Base-by-base conservation (phyloP, 1,140 invertebrate genomes). In the Cydia strobilella region DNA sequence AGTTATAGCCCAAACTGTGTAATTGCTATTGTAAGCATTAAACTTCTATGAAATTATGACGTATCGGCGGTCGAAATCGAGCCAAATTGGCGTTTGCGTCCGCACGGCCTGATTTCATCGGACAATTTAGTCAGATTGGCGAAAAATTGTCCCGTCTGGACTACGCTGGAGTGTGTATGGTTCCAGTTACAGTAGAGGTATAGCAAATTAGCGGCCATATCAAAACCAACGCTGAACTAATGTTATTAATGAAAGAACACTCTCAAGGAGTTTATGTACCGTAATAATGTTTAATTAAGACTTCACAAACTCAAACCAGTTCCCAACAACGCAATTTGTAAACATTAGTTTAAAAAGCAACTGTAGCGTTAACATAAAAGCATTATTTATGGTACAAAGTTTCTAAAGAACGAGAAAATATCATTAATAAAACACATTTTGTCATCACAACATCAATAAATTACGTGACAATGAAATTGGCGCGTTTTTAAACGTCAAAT, bases 341-440 rank as follows among this genome's bases (percentile, higher is more conserved):
- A 69, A 54, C 65, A 71, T 75, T 75, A 75, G 65, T 65, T 75
- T 48, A 45, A 71, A 75, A 75, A 75, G 4, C 45, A 71, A 75
- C 69, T 75, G 65, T 75, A 59, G 74, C 74, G 74, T 75, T 27
- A 75, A 75, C 42, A 72, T 72, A 62, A 54, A 71, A 54, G 35
- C 65, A 35, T 75, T 71, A 71, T 71, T 75, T 75, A 75, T 75
- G 74, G 65, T 72, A 31, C 54, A 25, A 75, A 72, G 0, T 51
- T 69, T 42, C 9, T 31, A 75, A 72, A 75, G 65, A 75, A 72
- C 48, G 48, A 25, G 31, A 18, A 71, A 72, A 71, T 65, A 62
- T 75, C 74, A 75, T 75, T 75, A 75, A 75, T 75, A 75, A 72
- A 75, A 75, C 65, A 23, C 66, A 51, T 75, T 75, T 75, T 72